Evolutionary conservation across 2,888 invertebrate genomes (phyloP), one percentile per base, ranked within the genome.

Genomic region (Brachypalpus laphriformis): DNA sequence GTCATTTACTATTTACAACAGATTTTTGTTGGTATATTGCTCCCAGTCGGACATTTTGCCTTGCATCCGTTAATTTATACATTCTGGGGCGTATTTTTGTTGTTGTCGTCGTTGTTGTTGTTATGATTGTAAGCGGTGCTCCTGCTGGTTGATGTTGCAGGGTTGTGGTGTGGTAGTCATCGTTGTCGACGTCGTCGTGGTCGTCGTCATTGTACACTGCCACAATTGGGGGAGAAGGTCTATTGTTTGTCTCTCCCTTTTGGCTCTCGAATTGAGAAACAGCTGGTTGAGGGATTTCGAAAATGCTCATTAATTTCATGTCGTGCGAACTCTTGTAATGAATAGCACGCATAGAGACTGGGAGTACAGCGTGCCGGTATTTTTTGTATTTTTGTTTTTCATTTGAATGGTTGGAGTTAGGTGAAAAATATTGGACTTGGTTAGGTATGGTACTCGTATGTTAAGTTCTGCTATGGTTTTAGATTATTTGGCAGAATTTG

Each of bases 1-100:
- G 90, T 91, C 91, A 90, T 89, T 90, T 89, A 90, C 88, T 89
- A 90, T 89, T 89, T 89, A 88, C 89, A 90, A 89, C 88, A 88
- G 71, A 78, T 78, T 78, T 78, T 63, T 71, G 63, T 78, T 65
- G 56, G 71, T 78, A 20, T 70, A 54, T 77, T 45, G 61, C 56
- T 65, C 78, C 78, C 78, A 63, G 68, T 77, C 71, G 34, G 57
- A 78, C 47, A 70, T 57, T 71, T 71, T 71, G 37, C 63, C 71
- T 57, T 77, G 61, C 77, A 77, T 70, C 70, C 77, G 61, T 63
- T 77, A 70, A 77, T 77, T 77, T 77, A 70, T 70, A 70, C 34
- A 61, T 61, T 54, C 40, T 16, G 37, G 49, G 40, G 59, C 22
- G 71, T 25, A 31, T 28, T 40, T 72, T n/a, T n/a, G n/a, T n/a